Percentiles rank a stretch among this genome's conserved stretches.
Conservation (phyloP, 2,888 invertebrate species). For the Argyresthia goedartella region DNA sequence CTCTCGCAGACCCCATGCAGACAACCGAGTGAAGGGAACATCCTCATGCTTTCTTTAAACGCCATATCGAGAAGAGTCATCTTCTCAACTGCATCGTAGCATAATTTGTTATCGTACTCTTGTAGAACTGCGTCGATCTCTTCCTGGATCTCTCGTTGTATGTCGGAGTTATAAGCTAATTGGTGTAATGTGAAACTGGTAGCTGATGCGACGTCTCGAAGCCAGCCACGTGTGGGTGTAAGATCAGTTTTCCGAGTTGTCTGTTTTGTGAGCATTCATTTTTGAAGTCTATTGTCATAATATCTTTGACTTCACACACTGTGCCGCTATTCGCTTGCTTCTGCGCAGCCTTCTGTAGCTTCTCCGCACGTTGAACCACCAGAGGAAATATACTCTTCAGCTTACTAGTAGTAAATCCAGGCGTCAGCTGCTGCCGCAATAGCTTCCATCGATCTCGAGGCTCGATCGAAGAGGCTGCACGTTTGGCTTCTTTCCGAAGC, state of each 20-base stretch:
- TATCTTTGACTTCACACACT: conserved; percentile 6
- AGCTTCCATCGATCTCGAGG: conserved; percentile 8
- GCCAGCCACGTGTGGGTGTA: conserved; percentile 17
- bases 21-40: conserved; percentile 14
- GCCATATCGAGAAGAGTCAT: conserved; percentile 14
- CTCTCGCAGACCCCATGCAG: conserved; percentile 12
- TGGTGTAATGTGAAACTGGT: conserved; percentile 28
- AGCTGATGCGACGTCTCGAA: conserved; percentile 25
- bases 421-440: conserved; percentile 7
- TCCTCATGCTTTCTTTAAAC: conserved; percentile 17
- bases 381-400: conserved; percentile 9
- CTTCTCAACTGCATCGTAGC: conserved; percentile 13
- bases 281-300: conserved; percentile 10
- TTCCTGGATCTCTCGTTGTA: conserved; percentile 21
- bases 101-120: conserved; percentile 12
- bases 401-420: conserved; percentile 8
- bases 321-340: background rate
- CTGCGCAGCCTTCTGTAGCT: conserved; percentile 1
- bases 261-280: conserved; percentile 8
- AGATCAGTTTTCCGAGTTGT: conserved; percentile 6
- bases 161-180: conserved; percentile 23
- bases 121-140: conserved; percentile 20
- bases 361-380: conserved; percentile 7
- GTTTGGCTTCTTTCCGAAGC: conserved; percentile 1
- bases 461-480: conserved; percentile 4